Percentiles rank a stretch among this genome's conserved stretches.
Conservation (phyloP, 2,797 vertebrate species). For the Mionectes olivaceus region DNA sequence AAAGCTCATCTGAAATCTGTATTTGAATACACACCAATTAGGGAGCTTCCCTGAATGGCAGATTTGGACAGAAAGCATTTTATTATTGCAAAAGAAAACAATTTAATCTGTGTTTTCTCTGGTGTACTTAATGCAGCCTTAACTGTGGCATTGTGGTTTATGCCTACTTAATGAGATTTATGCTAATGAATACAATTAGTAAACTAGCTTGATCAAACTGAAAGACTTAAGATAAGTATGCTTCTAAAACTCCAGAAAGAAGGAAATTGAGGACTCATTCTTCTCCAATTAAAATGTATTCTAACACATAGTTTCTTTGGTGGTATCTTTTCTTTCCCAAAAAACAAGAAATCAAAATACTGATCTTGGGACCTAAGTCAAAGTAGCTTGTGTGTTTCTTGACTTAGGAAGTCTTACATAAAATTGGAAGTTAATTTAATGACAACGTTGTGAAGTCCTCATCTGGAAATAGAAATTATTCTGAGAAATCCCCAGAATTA, state of each 20-base stretch:
- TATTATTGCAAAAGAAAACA: not conserved
- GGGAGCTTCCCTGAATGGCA: not conserved
- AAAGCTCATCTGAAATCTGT: not conserved
- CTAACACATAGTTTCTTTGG: not conserved
- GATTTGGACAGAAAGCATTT: not conserved
- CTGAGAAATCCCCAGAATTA: not conserved
- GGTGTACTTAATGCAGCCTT: not conserved
- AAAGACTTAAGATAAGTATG: not conserved
- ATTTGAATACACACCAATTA: not conserved
- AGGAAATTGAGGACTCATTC: not conserved
- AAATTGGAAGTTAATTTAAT: not conserved
- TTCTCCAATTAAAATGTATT: not conserved
- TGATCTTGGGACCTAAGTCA: not conserved
- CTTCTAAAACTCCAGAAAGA: not conserved
- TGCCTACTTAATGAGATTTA: constrained; percentile 21
- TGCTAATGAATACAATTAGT: constrained; percentile 22
- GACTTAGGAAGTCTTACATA: not conserved
- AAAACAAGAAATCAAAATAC: not conserved
- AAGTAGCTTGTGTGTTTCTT: not conserved
- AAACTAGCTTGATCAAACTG: not conserved
- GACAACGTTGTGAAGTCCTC: not conserved
- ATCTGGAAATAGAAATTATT: not conserved
- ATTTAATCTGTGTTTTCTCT: not conserved
- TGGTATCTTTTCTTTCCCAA: not conserved
- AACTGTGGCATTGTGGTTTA: not conserved